phyloP scores from a whole-genome alignment of 23 tunicate genomes.

The Ciona savignyi region DNA sequence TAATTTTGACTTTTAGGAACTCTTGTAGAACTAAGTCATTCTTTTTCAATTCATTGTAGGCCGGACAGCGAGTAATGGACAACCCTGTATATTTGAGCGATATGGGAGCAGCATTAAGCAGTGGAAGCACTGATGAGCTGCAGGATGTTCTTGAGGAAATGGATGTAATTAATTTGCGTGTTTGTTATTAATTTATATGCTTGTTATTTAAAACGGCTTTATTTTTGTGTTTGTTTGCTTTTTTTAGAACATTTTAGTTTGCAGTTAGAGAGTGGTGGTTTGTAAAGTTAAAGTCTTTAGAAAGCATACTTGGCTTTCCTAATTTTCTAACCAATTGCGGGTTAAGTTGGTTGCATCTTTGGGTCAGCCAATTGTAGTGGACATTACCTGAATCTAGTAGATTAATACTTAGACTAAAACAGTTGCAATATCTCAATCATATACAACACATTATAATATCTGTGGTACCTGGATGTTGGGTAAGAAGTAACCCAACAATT shows the following conservation, averaged over 20 bases:
- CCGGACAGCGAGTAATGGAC: constrained; percentile 94
- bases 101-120: constrained; percentile 97
- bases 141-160: constrained; percentile 87
- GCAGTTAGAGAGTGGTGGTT: background rate
- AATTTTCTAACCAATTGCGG: too few relatives aligned
- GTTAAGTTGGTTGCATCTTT: too few relatives aligned
- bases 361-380: too few relatives aligned
- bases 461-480: too few relatives aligned
- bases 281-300: too few relatives aligned
- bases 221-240: background rate
- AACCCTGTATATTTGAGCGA: constrained; percentile 91
- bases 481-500: too few relatives aligned
- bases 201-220: background rate
- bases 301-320: too few relatives aligned
- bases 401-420: too few relatives aligned
- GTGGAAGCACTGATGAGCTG: constrained; percentile 69
- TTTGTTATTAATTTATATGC: background rate
- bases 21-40: background rate
- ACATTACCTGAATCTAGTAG: too few relatives aligned
- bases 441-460: too few relatives aligned
- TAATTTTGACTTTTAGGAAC: background rate
- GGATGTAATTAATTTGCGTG: constrained; percentile 33
- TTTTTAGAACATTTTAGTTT: background rate
- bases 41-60: constrained; percentile 32
- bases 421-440: too few relatives aligned